A percentile compares a stretch with the other conserved stretches of the same genome.
Conservation (phyloP, 2,113 vertebrate genomes). For the Myanophis thanlyinensis region DNA sequence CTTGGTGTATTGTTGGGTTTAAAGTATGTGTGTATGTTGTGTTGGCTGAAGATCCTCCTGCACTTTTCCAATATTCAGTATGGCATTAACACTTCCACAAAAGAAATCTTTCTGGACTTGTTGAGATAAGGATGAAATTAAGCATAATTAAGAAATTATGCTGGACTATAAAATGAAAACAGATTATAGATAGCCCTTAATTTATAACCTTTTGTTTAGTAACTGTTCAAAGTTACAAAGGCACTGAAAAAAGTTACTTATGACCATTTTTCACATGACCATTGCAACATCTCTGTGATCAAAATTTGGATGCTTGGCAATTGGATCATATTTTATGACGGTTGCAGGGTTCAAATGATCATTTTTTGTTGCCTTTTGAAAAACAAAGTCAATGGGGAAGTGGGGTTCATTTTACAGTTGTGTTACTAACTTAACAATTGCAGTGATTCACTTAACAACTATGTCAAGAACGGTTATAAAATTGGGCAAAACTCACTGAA, state of each 20-base stretch:
- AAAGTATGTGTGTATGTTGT: too few species aligned
- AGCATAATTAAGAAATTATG: neutral
- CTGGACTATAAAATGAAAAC: neutral
- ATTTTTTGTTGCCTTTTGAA: neutral
- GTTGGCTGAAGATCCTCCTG: too few species aligned
- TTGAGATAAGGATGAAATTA: neutral
- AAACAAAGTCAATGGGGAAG: neutral
- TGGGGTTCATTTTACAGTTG: neutral
- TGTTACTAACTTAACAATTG: too few species aligned
- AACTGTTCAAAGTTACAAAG: neutral
- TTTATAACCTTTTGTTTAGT: neutral
- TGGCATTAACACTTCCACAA: neutral
- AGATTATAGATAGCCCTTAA: neutral
- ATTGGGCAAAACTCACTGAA: neutral
- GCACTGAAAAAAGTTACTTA: neutral
- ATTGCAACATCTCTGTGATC: neutral
- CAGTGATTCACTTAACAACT: neutral
- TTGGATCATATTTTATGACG: neutral
- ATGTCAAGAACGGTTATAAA: neutral
- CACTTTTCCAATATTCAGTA: neutral
- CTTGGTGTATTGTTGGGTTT: too few species aligned
- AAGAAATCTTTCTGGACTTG: neutral
- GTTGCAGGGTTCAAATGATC: neutral
- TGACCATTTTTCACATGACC: neutral
- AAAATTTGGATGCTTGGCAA: neutral